A percentile compares a stretch with the other conserved stretches of the same genome.
Evolutionary conservation across 2,888 invertebrate species (phyloP).

Genomic region (Volucella inanis): DNA sequence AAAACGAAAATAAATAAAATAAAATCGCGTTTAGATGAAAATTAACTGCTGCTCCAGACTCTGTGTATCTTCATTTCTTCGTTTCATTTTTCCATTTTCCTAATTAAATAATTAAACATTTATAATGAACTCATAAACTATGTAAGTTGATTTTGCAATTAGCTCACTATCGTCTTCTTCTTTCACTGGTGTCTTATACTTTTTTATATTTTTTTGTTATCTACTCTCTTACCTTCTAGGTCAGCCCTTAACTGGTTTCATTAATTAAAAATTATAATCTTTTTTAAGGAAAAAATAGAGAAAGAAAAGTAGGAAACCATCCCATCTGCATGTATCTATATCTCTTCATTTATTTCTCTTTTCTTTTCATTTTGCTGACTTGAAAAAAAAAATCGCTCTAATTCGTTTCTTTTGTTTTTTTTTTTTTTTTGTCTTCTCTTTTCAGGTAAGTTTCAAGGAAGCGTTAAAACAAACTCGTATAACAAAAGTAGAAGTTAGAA

Average conservation of each 20-base stretch:
- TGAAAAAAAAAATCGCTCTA: slow-evolving; percentile 27
- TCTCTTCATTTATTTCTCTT: background rate
- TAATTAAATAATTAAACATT: slow-evolving; percentile 68
- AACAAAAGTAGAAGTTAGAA: slow-evolving; percentile 18
- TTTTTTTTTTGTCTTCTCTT: slow-evolving; percentile 37
- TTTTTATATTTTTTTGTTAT: background rate
- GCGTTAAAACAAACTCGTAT: background rate
- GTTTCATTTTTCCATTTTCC: slow-evolving; percentile 37
- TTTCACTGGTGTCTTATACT: background rate
- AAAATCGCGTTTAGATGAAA: slow-evolving; percentile 31
- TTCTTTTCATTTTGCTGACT: slow-evolving; percentile 4
- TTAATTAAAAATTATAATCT: slow-evolving; percentile 73
- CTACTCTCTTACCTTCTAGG: background rate
- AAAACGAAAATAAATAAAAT: background rate
- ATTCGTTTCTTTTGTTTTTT: slow-evolving; percentile 31
- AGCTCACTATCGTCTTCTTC: slow-evolving; percentile 45
- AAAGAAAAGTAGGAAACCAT: background rate
- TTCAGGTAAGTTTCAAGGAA: slow-evolving; percentile 63
- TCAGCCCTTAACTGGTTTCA: slow-evolving; percentile 48
- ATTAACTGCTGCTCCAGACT: slow-evolving; percentile 34
- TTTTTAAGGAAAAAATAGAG: slow-evolving; percentile 7
- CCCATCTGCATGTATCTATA: background rate
- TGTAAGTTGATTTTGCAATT: slow-evolving; percentile 68
- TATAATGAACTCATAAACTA: slow-evolving; percentile 67
- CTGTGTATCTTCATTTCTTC: background rate